These are phyloP conservation scores for Parthenolecanium corni DNA, from an alignment of 2,888 invertebrate species.

Conservation along the genomic window DNA sequence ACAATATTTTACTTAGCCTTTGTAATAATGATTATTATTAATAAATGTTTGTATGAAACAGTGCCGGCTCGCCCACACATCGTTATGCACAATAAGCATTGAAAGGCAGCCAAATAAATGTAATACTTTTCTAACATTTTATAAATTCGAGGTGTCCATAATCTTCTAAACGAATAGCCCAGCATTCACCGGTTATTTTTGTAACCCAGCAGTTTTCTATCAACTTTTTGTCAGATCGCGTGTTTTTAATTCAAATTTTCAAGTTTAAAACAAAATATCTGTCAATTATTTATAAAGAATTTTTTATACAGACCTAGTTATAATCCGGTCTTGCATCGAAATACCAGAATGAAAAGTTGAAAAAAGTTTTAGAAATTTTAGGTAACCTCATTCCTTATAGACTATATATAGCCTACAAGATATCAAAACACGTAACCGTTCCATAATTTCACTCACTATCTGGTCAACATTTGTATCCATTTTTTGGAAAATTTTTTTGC, in stretches of 20 bases:
- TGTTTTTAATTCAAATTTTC: not conserved
- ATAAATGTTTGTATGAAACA: not conserved
- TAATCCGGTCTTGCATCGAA: not conserved
- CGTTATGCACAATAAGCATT: not conserved
- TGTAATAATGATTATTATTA: not conserved
- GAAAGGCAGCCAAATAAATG: slow-evolving; percentile 11
- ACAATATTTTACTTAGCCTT: no score
- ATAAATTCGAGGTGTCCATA: not conserved
- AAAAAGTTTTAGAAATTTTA: no score
- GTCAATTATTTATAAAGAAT: no score
- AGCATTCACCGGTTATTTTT: slow-evolving; percentile 13
- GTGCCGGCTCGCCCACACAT: slow-evolving; percentile 12
- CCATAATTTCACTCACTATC: not conserved
- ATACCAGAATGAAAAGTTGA: not conserved
- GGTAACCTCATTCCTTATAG: no score
- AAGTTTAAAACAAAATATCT: no score
- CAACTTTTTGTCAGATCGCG: not conserved
- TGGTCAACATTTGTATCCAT: no score
- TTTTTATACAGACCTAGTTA: no score
- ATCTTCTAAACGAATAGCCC: not conserved
- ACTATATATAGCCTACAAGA: no score
- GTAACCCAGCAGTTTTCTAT: not conserved
- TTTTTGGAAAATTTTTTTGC: slow-evolving; percentile 37
- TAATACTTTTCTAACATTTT: not conserved
- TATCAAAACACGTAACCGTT: no score